A percentile compares a stretch with the other conserved stretches of the same genome.
Conservation (phyloP, 2,797 vertebrate species). For the Clamator glandarius region DNA sequence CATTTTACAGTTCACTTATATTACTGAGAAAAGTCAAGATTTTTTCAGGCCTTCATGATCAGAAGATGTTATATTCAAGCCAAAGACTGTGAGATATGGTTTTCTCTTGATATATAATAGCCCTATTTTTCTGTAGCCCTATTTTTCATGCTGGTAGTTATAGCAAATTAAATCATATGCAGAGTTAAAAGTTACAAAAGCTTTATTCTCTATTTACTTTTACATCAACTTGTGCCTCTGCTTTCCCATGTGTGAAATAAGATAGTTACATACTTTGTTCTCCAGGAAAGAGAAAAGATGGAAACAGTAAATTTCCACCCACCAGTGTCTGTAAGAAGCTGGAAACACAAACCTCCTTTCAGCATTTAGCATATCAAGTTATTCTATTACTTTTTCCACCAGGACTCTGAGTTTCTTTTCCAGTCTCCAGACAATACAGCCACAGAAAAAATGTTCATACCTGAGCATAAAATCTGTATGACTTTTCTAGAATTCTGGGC, state of each 20-base stretch:
- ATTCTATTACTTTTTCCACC: background rate
- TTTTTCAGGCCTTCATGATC: background rate
- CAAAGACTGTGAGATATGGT: background rate
- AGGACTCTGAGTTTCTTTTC: background rate
- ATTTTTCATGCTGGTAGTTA: background rate
- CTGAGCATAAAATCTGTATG: background rate
- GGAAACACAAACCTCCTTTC: background rate
- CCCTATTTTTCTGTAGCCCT: background rate
- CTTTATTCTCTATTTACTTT: background rate
- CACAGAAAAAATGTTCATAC: background rate
- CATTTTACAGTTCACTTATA: background rate
- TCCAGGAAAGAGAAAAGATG: background rate
- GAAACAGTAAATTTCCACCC: background rate
- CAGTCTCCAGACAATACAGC: background rate
- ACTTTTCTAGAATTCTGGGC: background rate
- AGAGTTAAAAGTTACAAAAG: background rate
- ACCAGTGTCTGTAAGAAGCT: background rate
- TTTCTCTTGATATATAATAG: background rate
- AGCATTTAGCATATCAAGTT: background rate
- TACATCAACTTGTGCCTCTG: background rate
- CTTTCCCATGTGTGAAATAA: background rate
- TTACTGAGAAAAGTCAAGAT: background rate
- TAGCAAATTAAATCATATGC: background rate
- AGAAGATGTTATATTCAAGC: background rate
- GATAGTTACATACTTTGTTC: accelerated